Evolutionary conservation across 2,888 invertebrate genomes (phyloP).

Genomic region (Luffia ferchaultella): DNA sequence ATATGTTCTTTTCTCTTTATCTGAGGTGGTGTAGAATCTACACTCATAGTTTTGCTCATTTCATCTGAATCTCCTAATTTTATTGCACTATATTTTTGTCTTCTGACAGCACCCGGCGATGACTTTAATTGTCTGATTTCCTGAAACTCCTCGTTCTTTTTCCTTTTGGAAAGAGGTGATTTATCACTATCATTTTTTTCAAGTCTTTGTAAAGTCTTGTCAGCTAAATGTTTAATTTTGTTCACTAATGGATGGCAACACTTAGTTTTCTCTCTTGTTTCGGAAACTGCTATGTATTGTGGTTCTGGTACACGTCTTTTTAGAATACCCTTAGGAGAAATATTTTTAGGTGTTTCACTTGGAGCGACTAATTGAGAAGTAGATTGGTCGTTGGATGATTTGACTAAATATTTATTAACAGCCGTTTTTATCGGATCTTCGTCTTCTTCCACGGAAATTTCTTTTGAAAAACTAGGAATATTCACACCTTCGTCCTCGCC

Average conservation of each 20-base stretch:
- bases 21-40: slow-evolving; percentile 45
- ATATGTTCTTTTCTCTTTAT: slow-evolving; percentile 68
- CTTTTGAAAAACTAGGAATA: slow-evolving; percentile 59
- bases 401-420: slow-evolving; percentile 25
- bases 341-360: slow-evolving; percentile 41
- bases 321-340: slow-evolving; percentile 61
- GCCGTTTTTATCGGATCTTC: slow-evolving; percentile 41
- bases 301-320: slow-evolving; percentile 56
- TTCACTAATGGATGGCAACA: slow-evolving; percentile 71
- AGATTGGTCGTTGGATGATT: slow-evolving; percentile 36
- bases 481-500: slow-evolving; percentile 53
- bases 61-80: slow-evolving; percentile 58
- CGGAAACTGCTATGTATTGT: slow-evolving; percentile 45
- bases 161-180: slow-evolving; percentile 41
- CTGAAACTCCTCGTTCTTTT: slow-evolving; percentile 62
- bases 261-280: slow-evolving; percentile 57
- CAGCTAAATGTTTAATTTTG: slow-evolving; percentile 71
- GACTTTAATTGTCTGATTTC: slow-evolving; percentile 68
- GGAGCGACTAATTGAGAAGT: slow-evolving; percentile 34
- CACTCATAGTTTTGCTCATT: slow-evolving; percentile 52
- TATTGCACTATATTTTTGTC: slow-evolving; percentile 57
- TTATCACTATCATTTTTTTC: slow-evolving; percentile 53
- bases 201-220: slow-evolving; percentile 62
- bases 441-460: slow-evolving; percentile 51
- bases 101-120: slow-evolving; percentile 68